phyloP scores from a whole-genome alignment of 2,888 invertebrate genomes.

The Dugesia japonica region DNA sequence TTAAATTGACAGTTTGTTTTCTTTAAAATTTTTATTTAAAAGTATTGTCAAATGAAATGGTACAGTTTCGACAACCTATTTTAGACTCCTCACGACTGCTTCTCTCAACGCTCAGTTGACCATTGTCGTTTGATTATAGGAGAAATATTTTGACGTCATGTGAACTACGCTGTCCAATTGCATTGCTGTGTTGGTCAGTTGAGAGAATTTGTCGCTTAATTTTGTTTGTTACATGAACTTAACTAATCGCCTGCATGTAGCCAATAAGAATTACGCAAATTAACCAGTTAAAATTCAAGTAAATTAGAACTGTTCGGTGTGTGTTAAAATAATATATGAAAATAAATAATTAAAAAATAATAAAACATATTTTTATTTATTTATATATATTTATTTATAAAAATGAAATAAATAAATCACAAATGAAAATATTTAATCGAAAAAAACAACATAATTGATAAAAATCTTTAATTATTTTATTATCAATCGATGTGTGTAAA shows the following conservation, averaged over 20 bases:
- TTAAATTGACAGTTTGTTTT: not conserved
- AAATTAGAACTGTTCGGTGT: too few species aligned
- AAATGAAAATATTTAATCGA: too few species aligned
- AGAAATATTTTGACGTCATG: constrained; percentile 1
- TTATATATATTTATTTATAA: too few species aligned
- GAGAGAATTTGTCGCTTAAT: not conserved
- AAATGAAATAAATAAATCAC: too few species aligned
- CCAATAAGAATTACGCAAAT: not conserved
- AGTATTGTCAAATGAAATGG: constrained; percentile 6
- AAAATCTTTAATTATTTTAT: too few species aligned
- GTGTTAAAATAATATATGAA: not conserved
- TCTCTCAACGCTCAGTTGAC: constrained; percentile 8
- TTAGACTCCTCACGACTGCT: not conserved
- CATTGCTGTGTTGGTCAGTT: constrained; percentile 15
- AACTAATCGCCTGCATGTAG: not conserved
- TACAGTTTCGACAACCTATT: constrained; percentile 14
- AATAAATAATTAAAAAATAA: not conserved
- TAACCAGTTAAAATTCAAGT: not conserved
- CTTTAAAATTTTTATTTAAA: not conserved
- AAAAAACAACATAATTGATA: too few species aligned
- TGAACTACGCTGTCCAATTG: constrained; percentile 20
- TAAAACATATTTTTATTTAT: too few species aligned
- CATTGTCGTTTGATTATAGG: constrained; percentile 1
- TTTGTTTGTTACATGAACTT: not conserved
- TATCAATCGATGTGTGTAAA: too few species aligned